Evolutionary conservation across 2,113 vertebrate genomes (phyloP), one percentile per base, ranked within the genome.

Genomic region (Aleadryas rufinucha): DNA sequence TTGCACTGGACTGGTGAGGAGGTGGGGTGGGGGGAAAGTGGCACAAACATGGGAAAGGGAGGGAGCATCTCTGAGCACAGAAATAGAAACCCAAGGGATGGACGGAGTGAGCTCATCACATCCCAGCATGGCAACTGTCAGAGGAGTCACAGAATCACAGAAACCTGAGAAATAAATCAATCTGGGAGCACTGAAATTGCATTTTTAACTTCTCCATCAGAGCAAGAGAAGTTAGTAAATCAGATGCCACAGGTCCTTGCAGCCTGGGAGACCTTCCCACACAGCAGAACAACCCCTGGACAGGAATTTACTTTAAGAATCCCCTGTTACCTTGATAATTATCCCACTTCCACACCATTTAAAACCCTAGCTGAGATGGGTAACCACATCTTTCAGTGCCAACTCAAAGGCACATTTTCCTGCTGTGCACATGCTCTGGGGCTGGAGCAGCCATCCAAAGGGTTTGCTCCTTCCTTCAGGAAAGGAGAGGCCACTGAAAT

Each of bases 71-170:
- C 42, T 23, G 66, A 45, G 57, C 41, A 31, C 13, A 17, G 54
- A 4, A 27, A 20, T 0, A 14, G 47, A 13, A 26, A 47, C 2
- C 11, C 0, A 0, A 2, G 57, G 30, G 8, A 7, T 28, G 1
- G 1, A 14, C 27, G 30, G 27, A n/a, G 13, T 7, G 64, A 82
- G 41, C 41, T 53, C 74, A 7, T 3, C 22, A 4, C 72, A 52
- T 5, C 72, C 63, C 63, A 37, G 33, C 66, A 5, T 0, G 4
- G 66, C 16, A 47, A 10, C 33, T 5, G 7, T 8, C 31, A 12
- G 5, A 22, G 13, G 11, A 74, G 39, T 2, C 45, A 47, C 61
- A 21, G 47, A 56, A 8, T 2, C 28, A 33, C 28, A 45, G 45
- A 21, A 15, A 39, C 8, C 41, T 1, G 19, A n/a, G 45, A 37